Percentiles rank a stretch among this genome's conserved stretches.
phyloP scores from a whole-genome alignment of 2,888 invertebrate species.

The Dermolepida albohirtum region DNA sequence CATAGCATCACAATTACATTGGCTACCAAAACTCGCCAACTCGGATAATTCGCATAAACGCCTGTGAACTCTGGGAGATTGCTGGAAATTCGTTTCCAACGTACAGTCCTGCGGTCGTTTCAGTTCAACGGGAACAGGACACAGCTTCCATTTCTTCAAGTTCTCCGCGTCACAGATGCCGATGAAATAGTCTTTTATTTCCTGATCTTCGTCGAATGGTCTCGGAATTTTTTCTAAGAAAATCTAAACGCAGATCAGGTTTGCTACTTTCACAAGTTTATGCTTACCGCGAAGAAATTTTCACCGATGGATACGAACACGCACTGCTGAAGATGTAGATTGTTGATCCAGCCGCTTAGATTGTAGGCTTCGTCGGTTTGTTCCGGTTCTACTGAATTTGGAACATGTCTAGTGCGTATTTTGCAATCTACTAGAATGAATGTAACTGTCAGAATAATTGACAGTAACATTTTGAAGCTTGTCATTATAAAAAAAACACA shows the following conservation, averaged over 20 bases:
- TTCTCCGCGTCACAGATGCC: slow-evolving; percentile 63
- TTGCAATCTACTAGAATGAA: slow-evolving; percentile 49
- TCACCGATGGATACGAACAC: slow-evolving; percentile 66
- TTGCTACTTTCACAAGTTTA: slow-evolving; percentile 25
- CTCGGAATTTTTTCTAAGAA: slow-evolving; percentile 58
- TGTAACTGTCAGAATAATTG: slow-evolving; percentile 51
- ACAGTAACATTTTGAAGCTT: slow-evolving; percentile 29
- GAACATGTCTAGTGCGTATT: slow-evolving; percentile 51
- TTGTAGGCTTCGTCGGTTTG: slow-evolving; percentile 58
- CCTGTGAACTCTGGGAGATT: slow-evolving; percentile 62
- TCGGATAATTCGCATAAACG: slow-evolving; percentile 64
- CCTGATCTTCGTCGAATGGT: slow-evolving; percentile 46
- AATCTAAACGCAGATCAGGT: slow-evolving; percentile 50
- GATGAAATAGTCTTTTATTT: slow-evolving; percentile 61
- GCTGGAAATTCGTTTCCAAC: slow-evolving; percentile 58
- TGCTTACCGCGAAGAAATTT: slow-evolving; percentile 63
- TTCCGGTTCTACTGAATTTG: slow-evolving; percentile 52
- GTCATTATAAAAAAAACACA: not conserved
- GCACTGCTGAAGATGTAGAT: slow-evolving; percentile 65
- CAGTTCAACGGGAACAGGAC: slow-evolving; percentile 58
- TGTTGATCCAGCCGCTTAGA: slow-evolving; percentile 60
- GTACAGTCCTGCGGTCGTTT: slow-evolving; percentile 57
- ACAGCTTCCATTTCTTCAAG: slow-evolving; percentile 63
- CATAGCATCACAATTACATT: slow-evolving; percentile 56
- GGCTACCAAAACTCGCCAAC: slow-evolving; percentile 53